These are phyloP conservation scores for Nasonia vitripennis DNA, from an alignment of 1,140 invertebrate species.

Conservation along the genomic window DNA sequence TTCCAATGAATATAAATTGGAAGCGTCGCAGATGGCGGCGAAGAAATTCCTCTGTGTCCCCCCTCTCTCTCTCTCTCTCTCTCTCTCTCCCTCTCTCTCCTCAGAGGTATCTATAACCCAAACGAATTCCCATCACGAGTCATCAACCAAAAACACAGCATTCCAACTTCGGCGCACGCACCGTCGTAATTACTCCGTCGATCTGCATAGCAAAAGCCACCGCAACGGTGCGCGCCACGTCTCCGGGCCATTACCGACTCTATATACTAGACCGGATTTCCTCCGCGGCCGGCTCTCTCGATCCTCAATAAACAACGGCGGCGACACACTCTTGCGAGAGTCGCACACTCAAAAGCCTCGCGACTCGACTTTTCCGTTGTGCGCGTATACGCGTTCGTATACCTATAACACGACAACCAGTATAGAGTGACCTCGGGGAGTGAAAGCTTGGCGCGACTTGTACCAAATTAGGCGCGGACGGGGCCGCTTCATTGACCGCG, in stretches of 20 bases:
- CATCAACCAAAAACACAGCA: background rate
- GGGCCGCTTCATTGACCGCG: slow-evolving; percentile 18
- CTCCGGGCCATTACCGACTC: background rate
- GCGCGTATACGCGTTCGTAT: too few species aligned
- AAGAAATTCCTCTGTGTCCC: background rate
- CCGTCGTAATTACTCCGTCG: background rate
- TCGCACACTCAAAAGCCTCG: background rate
- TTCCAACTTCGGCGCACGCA: background rate
- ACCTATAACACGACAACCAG: background rate
- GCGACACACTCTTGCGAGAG: too few species aligned
- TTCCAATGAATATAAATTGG: background rate
- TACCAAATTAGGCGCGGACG: slow-evolving; percentile 40
- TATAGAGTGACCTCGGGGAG: background rate
- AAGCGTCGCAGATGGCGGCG: background rate
- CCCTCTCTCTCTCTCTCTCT: too few species aligned
- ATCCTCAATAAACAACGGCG: background rate
- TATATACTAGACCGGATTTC: background rate
- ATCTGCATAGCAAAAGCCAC: background rate
- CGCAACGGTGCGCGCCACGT: too few species aligned
- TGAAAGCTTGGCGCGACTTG: slow-evolving; percentile 26
- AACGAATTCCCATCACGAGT: background rate
- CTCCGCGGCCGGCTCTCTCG: background rate
- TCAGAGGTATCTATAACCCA: background rate
- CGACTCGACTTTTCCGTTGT: background rate
- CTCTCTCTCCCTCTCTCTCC: too few species aligned